A percentile compares a stretch with the other conserved stretches of the same genome.
Conservation (phyloP, 2,113 vertebrate species). For the Butastur rufipennis region DNA sequence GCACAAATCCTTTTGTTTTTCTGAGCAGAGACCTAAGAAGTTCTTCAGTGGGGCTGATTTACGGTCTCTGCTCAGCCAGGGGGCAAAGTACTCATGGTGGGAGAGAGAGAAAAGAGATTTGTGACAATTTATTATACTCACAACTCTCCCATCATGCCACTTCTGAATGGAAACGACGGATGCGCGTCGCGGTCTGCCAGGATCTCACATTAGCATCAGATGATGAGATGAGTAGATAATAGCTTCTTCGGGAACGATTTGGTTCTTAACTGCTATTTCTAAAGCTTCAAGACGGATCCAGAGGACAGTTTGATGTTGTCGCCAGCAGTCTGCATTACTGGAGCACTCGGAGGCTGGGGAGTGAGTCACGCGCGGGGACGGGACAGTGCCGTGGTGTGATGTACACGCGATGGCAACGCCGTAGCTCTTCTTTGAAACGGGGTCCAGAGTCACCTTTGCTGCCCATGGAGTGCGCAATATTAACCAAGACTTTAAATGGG, state of each 20-base stretch:
- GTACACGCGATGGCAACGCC: accelerated
- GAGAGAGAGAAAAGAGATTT: background rate
- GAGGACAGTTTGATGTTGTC: background rate
- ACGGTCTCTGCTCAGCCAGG: background rate
- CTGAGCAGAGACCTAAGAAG: background rate
- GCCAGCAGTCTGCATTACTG: background rate
- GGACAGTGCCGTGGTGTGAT: background rate
- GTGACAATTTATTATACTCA: background rate
- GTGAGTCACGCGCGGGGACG: background rate
- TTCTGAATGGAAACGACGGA: background rate
- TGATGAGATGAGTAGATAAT: background rate
- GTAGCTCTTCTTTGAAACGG: background rate
- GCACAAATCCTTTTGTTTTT: background rate
- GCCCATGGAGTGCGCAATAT: accelerated
- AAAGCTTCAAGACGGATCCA: background rate
- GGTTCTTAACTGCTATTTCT: background rate
- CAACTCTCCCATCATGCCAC: background rate
- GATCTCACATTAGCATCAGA: background rate
- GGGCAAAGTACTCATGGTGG: background rate
- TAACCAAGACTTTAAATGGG: background rate
- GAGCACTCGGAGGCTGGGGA: background rate
- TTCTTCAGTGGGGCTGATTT: background rate
- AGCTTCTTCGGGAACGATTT: background rate
- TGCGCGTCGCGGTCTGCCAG: background rate
- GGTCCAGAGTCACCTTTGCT: background rate